A percentile compares a stretch with the other conserved stretches of the same genome.
These are phyloP conservation scores for Cephalopachus bancanus DNA, from an alignment of 2,797 vertebrate species.

Conservation along the genomic window DNA sequence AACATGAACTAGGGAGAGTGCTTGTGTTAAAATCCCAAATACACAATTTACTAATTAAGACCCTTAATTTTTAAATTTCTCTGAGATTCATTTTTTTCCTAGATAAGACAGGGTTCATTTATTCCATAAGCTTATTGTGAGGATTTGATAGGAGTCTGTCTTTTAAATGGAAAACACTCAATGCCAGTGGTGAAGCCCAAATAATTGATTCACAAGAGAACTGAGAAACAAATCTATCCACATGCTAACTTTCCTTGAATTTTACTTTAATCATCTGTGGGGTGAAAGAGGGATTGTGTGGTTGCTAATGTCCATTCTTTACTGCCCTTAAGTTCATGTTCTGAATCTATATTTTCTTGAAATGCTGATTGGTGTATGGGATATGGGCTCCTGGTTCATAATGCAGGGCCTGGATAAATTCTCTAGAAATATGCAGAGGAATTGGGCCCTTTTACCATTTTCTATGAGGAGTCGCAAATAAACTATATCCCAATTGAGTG, in stretches of 20 bases:
- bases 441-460: neutral
- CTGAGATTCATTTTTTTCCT: neutral
- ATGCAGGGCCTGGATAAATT: neutral
- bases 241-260: neutral
- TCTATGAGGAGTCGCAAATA: neutral
- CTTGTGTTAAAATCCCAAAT: neutral
- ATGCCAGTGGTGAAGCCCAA: neutral
- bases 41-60: neutral
- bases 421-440: neutral
- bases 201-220: neutral
- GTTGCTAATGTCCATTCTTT: neutral
- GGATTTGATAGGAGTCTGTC: neutral
- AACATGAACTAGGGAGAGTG: neutral
- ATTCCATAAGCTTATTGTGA: neutral
- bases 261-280: slow-evolving; percentile 8
- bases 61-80: neutral
- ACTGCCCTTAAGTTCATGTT: neutral
- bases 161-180: neutral
- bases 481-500: neutral
- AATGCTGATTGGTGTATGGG: neutral
- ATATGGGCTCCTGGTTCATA: neutral
- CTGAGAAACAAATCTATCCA: neutral
- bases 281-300: neutral
- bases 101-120: neutral
- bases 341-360: slow-evolving; percentile 1